A percentile compares a stretch with the other conserved stretches of the same genome.
Evolutionary conservation across 2,797 vertebrate genomes (phyloP).

Genomic region (Chloroceryle amazona): DNA sequence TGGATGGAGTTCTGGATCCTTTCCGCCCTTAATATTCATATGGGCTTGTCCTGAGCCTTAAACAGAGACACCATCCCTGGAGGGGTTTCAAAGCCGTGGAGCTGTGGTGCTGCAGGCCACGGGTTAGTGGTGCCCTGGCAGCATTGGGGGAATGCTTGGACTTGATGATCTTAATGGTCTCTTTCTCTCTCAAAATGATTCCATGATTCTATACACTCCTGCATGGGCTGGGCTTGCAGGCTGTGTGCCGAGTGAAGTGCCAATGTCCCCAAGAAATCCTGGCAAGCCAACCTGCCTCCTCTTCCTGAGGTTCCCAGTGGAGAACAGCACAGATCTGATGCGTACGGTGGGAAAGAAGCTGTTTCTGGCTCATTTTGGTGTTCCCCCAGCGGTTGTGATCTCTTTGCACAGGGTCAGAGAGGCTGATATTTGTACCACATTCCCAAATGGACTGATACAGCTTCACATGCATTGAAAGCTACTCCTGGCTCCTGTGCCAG

Average conservation of each 20-base stretch:
- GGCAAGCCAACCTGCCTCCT: not conserved
- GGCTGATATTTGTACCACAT: fast-evolving
- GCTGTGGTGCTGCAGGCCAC: not conserved
- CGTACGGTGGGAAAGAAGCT: not conserved
- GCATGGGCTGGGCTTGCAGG: not conserved
- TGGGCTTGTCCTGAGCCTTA: too few species aligned
- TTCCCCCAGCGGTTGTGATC: not conserved
- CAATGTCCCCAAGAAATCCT: not conserved
- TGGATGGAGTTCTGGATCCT: too few species aligned
- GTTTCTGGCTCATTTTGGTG: not conserved
- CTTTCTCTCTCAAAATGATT: not conserved
- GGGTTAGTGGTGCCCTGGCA: not conserved
- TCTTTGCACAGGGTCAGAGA: not conserved
- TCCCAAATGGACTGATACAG: fast-evolving
- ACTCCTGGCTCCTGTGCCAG: not conserved
- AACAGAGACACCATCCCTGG: too few species aligned
- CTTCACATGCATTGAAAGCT: not conserved
- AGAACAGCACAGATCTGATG: not conserved
- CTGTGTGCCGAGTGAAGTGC: fast-evolving
- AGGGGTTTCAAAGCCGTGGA: not conserved
- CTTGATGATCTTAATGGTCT: not conserved
- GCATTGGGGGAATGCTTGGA: not conserved
- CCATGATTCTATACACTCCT: not conserved
- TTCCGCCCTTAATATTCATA: too few species aligned
- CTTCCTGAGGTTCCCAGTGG: not conserved